Base-by-base conservation (phyloP, 2,113 vertebrate genomes). In the Tachysurus vachellii region DNA sequence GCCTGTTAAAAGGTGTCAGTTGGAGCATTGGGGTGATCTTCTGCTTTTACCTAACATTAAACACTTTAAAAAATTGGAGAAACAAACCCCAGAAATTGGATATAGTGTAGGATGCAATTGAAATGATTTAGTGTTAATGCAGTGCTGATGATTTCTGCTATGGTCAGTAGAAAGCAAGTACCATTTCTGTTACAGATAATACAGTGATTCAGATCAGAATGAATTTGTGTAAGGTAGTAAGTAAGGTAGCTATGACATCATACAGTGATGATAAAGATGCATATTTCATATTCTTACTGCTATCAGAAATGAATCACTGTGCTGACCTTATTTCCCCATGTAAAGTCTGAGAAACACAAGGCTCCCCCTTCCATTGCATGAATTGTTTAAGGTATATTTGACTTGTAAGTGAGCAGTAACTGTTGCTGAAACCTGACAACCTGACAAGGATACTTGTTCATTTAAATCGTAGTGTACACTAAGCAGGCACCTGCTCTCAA, bases 1-100 rank as follows among this genome's bases (percentile, higher is more conserved):
- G 11, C 88, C 85, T 85, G 84, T 93, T 90, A 89, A 21, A 86
- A 86, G 80, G 90, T 90, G 90, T 88, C 88, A 91, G 92, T 92
- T 85, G 93, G 92, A 92, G 28, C 47, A 82, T 0, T 76, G 68
- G 23, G 1, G 23, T 21, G 19, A 16, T 8, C 31, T 14, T 42
- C 17, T 42, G 19, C 68, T 71, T 71, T 71, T 31, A 71, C 28
- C 28, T 19, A 36, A 36, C 31, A 70, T 70, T 70, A 70, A 31
- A 16, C 64, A 66, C 64, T 66, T 64, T 64, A 66, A 66, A 36
- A 36, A 36, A 36, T 36, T 36, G 2, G 36, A 36, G 36, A 8
- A 61, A 61, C 59, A 23, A 31, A 26, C n/a, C n/a, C 62, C 62
- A 28, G 62, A 66, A 66, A 66, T n/a, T 13, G 26, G 62, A 66